Evolutionary conservation across 2,888 invertebrate species (phyloP), one percentile per base, ranked within the genome.

Genomic region (Epirrita christyi): DNA sequence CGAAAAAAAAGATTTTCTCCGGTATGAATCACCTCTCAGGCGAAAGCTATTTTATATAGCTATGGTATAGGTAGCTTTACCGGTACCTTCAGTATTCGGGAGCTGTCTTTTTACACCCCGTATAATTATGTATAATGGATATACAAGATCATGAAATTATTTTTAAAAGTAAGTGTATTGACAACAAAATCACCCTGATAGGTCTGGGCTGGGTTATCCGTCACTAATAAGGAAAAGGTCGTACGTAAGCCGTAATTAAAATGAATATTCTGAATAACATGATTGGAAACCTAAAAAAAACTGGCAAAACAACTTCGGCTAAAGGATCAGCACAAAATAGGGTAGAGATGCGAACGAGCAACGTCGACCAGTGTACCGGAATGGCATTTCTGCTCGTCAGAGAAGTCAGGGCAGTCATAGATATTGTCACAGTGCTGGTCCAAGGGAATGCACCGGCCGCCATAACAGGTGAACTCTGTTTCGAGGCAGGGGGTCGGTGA

Each of bases 341-440:
- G 27, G 15, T 29, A 40, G 38, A 43, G 40, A 36, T 36, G 36
- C 14, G 38, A 38, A 14, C 38, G 8, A 40, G 43, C 44, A 48
- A 42, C 27, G 44, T 50, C 29, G 44, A 48, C 43, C 53, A 46
- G 34, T 9, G 78, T 92, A 92, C 92, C 92, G 66, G 88, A 83
- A 93, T 95, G 93, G 94, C 97, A 97, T 93, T 96, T 96, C 91
- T 96, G 96, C 93, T 97, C 97, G 86, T 97, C 97, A 80, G 96
- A 96, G 94, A 96, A 96, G 93, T 97, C 97, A 91, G 94, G 93
- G 93, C 97, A 97, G 93, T 97, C 97, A 94, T 96, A 96, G 93
- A 94, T 94, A 93, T 96, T 96, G 94, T 98, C 97, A 93, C 98
- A 97, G 83, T 95, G 95, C 78, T 95, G 94, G 69, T 93, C 88